Percentiles rank a stretch among this genome's conserved stretches.
Evolutionary conservation across 2,113 vertebrate genomes (phyloP).

Genomic region (Brachirus orientalis): DNA sequence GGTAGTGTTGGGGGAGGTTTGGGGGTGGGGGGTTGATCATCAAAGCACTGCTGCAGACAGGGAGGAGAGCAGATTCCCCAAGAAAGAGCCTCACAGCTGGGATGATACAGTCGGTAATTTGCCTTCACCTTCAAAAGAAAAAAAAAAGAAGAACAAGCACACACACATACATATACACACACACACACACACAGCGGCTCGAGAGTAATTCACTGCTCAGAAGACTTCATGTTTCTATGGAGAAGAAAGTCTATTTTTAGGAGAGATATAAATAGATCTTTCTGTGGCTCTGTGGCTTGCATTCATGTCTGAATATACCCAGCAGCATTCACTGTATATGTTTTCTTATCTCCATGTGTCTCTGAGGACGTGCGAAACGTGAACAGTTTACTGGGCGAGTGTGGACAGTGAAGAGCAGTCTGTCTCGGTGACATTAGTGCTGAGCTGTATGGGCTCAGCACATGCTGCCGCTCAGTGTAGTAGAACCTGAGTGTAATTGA

Average conservation of each 20-base stretch:
- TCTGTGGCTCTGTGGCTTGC: conserved; percentile 59
- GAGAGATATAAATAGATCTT: conserved; percentile 72
- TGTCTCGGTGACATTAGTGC: conserved; percentile 44
- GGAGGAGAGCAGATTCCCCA: conserved; percentile 51
- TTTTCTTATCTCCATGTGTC: conserved; percentile 10
- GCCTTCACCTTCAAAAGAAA: conserved; percentile 44
- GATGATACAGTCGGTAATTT: conserved; percentile 45
- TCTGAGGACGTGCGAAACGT: conserved; percentile 9
- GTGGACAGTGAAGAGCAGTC: conserved; percentile 29
- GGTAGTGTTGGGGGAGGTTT: background rate
- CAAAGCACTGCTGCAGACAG: conserved; percentile 54
- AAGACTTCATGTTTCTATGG: conserved; percentile 80
- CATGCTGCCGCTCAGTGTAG: background rate
- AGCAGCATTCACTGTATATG: conserved; percentile 29
- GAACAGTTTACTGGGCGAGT: conserved; percentile 1
- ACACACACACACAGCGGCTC: conserved; percentile 31
- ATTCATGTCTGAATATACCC: conserved; percentile 57
- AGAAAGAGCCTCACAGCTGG: conserved; percentile 52
- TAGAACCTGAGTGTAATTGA: conserved; percentile 1
- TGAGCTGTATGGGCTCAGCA: conserved; percentile 16
- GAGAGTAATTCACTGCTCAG: conserved; percentile 52
- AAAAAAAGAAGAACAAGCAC: conserved; percentile 8
- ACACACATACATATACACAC: conserved; percentile 6
- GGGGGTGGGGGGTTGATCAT: conserved; percentile 19
- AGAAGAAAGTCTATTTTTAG: conserved; percentile 79